phyloP scores from a whole-genome alignment of 53 echinoderm and acorn worm genomes.

The Temnopleurus reevesii region DNA sequence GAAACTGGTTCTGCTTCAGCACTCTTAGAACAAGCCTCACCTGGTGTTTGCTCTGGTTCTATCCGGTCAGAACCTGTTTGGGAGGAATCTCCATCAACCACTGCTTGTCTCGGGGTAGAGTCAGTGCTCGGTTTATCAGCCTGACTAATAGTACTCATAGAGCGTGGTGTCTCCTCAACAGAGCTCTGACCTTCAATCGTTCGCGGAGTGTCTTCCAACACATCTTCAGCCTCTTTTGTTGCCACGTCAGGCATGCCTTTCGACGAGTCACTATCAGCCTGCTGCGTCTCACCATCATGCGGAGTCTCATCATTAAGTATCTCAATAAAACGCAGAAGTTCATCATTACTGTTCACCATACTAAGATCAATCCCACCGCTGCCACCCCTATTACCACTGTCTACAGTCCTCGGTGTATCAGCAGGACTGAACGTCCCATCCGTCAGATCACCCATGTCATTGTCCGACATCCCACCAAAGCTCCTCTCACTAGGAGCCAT shows the following conservation, averaged over 20 bases:
- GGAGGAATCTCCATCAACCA: background rate
- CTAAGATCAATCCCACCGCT: background rate
- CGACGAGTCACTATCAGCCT: background rate
- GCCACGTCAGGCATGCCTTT: background rate
- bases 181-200: background rate
- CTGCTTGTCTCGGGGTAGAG: background rate
- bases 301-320: background rate
- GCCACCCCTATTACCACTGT: slow-evolving; percentile 2
- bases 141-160: background rate
- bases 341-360: background rate
- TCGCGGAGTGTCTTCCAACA: background rate
- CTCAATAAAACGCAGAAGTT: background rate
- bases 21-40: slow-evolving; percentile 58
- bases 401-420: slow-evolving; percentile 47
- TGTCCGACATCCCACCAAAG: slow-evolving; percentile 56
- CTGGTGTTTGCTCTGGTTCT: background rate
- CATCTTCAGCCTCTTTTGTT: background rate
- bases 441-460: slow-evolving; percentile 47
- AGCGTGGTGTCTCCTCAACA: background rate
- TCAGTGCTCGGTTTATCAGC: slow-evolving; percentile 4
- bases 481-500: slow-evolving; percentile 62
- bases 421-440: slow-evolving; percentile 48
- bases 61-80: slow-evolving; percentile 12
- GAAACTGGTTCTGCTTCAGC: slow-evolving; percentile 59
- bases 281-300: background rate